Conservation (phyloP, 2,797 vertebrate genomes). For the Kryptopterus vitreolus region DNA sequence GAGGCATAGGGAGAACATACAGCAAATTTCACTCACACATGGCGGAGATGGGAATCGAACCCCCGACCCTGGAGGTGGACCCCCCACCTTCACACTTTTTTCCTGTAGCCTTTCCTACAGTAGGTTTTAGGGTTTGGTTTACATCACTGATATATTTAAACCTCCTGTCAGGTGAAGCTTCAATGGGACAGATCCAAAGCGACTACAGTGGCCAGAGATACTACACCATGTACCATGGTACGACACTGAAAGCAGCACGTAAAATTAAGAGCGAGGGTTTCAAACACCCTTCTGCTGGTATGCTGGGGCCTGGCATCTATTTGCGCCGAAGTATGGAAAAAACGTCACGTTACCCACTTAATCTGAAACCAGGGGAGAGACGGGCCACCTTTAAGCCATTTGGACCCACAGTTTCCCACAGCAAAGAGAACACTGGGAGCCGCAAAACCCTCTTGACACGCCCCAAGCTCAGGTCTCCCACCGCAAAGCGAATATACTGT, state of each 20-base stretch:
- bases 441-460: too few relatives aligned
- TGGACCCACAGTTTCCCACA: too few relatives aligned
- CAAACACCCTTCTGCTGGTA: slow-evolving; percentile 30
- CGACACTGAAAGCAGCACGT: not conserved
- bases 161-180: not conserved
- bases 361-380: not conserved
- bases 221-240: slow-evolving; percentile 54
- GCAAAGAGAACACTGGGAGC: slow-evolving; percentile 33
- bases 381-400: slow-evolving; percentile 40
- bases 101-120: not conserved
- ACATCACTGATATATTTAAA: not conserved
- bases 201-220: not conserved
- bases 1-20: too few relatives aligned
- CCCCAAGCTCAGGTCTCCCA: too few relatives aligned
- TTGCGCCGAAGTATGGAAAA: slow-evolving; percentile 39
- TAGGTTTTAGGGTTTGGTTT: too few relatives aligned
- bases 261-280: slow-evolving; percentile 38
- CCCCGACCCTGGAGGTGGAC: too few relatives aligned
- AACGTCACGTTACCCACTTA: slow-evolving; percentile 36
- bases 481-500: too few relatives aligned
- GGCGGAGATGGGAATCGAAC: too few relatives aligned
- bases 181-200: not conserved
- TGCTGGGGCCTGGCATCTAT: slow-evolving; percentile 55
- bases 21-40: too few relatives aligned
- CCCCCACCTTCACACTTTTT: not conserved